Conservation (phyloP, 2,113 vertebrate genomes). For the Urocolius indicus region DNA sequence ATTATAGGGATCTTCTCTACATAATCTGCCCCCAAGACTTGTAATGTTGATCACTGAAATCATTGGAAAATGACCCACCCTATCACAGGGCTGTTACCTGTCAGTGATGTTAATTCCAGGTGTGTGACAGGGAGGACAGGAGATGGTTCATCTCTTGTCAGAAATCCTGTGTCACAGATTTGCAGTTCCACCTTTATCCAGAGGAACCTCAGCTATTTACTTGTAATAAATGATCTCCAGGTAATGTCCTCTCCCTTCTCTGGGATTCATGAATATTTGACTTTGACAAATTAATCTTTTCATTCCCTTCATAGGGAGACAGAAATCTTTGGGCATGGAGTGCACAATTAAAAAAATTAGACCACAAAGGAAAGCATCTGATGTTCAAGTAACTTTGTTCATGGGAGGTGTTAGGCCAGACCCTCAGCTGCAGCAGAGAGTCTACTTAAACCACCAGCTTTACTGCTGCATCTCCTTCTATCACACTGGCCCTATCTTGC, state of each 20-base stretch:
- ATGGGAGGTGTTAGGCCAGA: not conserved
- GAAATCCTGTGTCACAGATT: not conserved
- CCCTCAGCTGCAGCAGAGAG: not conserved
- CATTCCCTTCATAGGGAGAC: not conserved
- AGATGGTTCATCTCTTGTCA: not conserved
- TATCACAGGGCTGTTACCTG: not conserved
- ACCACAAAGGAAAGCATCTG: not conserved
- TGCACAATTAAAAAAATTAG: not conserved
- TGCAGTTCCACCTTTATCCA: not conserved
- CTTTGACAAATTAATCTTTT: slow-evolving; percentile 56
- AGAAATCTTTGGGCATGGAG: not conserved
- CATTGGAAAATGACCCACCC: not conserved
- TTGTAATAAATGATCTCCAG: not conserved
- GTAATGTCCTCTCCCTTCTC: slow-evolving; percentile 1
- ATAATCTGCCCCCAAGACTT: not conserved
- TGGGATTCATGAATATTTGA: slow-evolving; percentile 32
- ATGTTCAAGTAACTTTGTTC: not conserved
- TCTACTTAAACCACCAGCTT: not conserved
- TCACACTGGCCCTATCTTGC: not conserved
- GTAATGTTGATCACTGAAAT: not conserved
- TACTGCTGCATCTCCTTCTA: not conserved
- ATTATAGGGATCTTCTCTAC: not conserved
- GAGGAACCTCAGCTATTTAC: not conserved
- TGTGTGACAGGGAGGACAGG: not conserved
- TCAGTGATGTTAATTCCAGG: slow-evolving; percentile 1